These are phyloP conservation scores for Ostrea edulis DNA, from an alignment of 1,140 invertebrate genomes.

Conservation along the genomic window DNA sequence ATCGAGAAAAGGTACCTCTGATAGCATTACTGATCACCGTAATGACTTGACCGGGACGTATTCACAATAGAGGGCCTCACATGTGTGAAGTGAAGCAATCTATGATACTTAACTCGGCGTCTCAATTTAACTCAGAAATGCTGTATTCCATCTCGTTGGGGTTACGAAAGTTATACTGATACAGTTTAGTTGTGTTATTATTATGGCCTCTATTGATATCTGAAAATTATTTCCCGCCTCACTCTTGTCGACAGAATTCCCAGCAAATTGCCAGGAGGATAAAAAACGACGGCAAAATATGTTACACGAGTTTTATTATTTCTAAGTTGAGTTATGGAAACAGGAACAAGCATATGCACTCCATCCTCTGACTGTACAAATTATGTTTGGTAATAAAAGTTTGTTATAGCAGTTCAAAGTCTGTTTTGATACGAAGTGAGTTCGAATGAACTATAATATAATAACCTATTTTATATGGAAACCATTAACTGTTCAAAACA, in stretches of 20 bases:
- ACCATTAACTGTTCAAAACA: too few species aligned
- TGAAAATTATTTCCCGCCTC: background rate
- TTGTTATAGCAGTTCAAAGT: background rate
- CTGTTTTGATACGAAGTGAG: too few species aligned
- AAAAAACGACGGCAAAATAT: background rate
- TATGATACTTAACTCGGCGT: too few species aligned
- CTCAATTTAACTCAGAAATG: too few species aligned
- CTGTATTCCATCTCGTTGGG: too few species aligned
- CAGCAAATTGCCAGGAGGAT: background rate
- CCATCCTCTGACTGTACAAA: background rate
- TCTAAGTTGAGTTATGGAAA: background rate
- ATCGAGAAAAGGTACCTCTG: background rate
- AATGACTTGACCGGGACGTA: background rate
- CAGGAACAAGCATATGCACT: background rate
- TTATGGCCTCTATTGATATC: background rate
- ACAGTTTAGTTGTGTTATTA: too few species aligned
- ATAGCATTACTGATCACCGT: background rate
- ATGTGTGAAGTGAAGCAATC: too few species aligned
- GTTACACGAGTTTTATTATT: background rate
- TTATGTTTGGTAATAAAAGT: background rate
- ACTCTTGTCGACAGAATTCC: background rate
- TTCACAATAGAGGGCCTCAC: too few species aligned
- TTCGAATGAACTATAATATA: too few species aligned
- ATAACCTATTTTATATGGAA: too few species aligned
- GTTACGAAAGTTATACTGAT: too few species aligned